Evolutionary conservation across 2,797 vertebrate genomes (phyloP), one percentile per base, ranked within the genome.

Genomic region (Tympanoctomys barrerae): DNA sequence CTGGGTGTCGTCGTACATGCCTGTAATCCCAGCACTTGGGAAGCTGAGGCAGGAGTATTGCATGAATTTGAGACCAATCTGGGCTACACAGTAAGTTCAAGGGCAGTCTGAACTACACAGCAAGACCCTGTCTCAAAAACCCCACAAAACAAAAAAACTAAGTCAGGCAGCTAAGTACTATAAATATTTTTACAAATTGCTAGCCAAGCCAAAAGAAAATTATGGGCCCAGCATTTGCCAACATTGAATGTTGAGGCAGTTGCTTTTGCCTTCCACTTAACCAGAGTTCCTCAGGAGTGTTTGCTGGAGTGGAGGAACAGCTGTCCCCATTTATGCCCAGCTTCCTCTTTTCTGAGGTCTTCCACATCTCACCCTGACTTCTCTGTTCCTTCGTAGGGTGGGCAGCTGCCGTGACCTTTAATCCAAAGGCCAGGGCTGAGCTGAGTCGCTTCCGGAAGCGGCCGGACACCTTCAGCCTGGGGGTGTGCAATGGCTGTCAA

Each of bases 401-500:
- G 99, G 99, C 99, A 4, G 99, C 99, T 22, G 99, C 99, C 0
- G 99, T 99, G 83, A 98, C 98, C 28, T 99, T 99, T 96, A 99
- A 99, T 97, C 97, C 98, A 0, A 97, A 92, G 21, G 99, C 99
- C 0, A 98, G 98, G 73, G 98, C 98, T 3, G 98, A 99, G 95
- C 99, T 99, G 87, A 98, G 98, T 26, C 98, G 98, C 6, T 99
- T 99, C 98, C 98, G 98, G 2, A 97, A 28, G 9, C 99, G 99
- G 1, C 87, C 91, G 0, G 98, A 99, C 97, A 99, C 99, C 0
- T 98, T 99, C 97, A 99, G 99, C 98, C 98, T 99, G 90, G 99
- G 99, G 0, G 99, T 99, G 87, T 99, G 99, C 96, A 99, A 99
- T 0, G 99, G 99, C 94, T 99, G 99, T 97, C 99, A 99, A 97